Conservation (phyloP, 2,797 vertebrate species). For the Falco biarmicus region DNA sequence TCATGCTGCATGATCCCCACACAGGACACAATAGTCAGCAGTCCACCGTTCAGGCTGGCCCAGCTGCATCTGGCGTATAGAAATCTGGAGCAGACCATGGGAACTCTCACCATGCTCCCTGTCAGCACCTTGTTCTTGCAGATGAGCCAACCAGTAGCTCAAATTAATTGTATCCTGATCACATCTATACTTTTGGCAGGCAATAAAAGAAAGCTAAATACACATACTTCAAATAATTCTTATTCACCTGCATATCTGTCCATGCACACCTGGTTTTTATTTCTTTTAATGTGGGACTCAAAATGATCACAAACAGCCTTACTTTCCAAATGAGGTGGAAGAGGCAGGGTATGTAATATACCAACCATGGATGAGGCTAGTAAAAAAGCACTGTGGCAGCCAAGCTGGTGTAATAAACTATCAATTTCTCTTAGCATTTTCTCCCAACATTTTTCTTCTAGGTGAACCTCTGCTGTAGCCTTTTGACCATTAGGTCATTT, state of each 20-base stretch:
- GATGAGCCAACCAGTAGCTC: neutral
- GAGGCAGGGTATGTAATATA: neutral
- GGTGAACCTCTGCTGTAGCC: neutral
- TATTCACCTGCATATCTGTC: neutral
- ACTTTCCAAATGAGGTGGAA: neutral
- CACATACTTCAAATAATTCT: neutral
- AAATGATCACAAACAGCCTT: neutral
- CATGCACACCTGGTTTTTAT: neutral
- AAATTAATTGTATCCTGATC: conserved; percentile 22
- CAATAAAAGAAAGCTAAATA: neutral
- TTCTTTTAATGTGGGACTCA: neutral
- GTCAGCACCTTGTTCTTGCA: neutral
- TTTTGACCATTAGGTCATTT: neutral
- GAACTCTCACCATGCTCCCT: neutral
- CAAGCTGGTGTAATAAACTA: neutral
- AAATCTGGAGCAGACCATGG: neutral
- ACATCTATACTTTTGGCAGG: neutral
- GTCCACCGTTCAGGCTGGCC: neutral
- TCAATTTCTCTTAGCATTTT: neutral
- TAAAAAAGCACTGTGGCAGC: neutral
- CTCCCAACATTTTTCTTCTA: neutral
- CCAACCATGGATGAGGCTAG: neutral
- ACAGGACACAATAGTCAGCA: neutral
- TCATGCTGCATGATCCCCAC: neutral
- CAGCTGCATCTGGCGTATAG: neutral